A percentile compares a stretch with the other conserved stretches of the same genome.
These are phyloP conservation scores for Dasyprocta punctata DNA, from an alignment of 2,113 vertebrate species.

Conservation along the genomic window DNA sequence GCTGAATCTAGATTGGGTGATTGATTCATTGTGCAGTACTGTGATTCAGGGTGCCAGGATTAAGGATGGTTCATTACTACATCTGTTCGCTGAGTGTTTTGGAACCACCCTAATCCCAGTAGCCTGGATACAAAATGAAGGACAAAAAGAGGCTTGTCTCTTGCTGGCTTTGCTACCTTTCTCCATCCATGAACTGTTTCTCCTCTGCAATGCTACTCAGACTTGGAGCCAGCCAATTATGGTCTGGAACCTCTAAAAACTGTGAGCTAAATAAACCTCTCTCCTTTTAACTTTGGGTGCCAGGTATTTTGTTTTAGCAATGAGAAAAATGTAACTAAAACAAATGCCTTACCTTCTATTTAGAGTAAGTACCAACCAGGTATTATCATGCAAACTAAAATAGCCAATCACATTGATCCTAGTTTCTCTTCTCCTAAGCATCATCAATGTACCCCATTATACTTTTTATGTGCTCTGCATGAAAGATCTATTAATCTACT, in stretches of 20 bases:
- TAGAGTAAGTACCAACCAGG: neutral
- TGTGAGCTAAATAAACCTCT: neutral
- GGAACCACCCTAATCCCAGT: neutral
- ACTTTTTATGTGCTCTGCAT: neutral
- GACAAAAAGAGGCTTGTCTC: neutral
- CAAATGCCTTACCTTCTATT: neutral
- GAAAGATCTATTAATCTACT: constrained; percentile 27
- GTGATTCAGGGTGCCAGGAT: too few species aligned
- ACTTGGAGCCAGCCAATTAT: neutral
- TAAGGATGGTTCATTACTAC: too few species aligned
- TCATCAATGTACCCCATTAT: neutral
- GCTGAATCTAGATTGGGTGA: too few species aligned
- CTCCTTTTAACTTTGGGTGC: neutral
- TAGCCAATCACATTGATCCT: neutral
- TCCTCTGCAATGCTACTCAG: neutral
- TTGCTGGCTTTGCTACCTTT: too few species aligned
- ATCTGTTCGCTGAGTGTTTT: too few species aligned
- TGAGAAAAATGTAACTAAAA: neutral
- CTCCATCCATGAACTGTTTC: too few species aligned
- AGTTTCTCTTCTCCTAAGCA: neutral
- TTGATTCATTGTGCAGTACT: too few species aligned
- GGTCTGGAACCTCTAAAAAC: neutral
- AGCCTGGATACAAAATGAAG: neutral
- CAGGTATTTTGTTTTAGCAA: neutral
- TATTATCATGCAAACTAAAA: constrained; percentile 43